Evolutionary conservation across 2,888 invertebrate species (phyloP).

Genomic region (Drosophila borealis): DNA sequence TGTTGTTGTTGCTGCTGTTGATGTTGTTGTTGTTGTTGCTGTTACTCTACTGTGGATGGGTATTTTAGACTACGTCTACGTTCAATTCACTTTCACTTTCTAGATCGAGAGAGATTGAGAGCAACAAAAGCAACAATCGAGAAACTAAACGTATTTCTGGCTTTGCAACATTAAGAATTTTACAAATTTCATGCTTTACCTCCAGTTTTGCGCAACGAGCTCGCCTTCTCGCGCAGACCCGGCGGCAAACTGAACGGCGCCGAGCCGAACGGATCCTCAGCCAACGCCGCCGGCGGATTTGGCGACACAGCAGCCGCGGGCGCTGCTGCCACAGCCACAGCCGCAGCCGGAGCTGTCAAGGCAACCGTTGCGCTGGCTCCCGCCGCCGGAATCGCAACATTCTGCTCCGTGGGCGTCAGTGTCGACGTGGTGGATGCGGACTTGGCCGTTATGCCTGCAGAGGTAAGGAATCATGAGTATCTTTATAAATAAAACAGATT

Average conservation of each 20-base stretch:
- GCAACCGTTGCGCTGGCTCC: slow-evolving; percentile 8
- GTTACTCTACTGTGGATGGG: slow-evolving; percentile 66
- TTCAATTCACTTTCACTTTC: slow-evolving; percentile 75
- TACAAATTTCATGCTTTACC: slow-evolving; percentile 85
- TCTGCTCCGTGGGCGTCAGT: slow-evolving; percentile 83
- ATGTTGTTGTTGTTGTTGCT: slow-evolving; percentile 30
- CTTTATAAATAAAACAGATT: background rate
- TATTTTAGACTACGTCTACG: slow-evolving; percentile 76
- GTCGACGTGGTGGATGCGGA: slow-evolving; percentile 84
- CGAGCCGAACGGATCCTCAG: slow-evolving; percentile 92
- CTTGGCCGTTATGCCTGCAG: slow-evolving; percentile 83
- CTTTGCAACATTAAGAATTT: slow-evolving; percentile 54
- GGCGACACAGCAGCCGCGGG: slow-evolving; percentile 55
- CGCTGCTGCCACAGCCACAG: slow-evolving; percentile 28
- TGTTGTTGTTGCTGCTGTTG: slow-evolving; percentile 6
- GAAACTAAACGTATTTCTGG: slow-evolving; percentile 78
- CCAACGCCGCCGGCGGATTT: slow-evolving; percentile 57
- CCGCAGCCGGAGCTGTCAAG: slow-evolving; percentile 12
- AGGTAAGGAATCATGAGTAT: background rate
- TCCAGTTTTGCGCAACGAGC: slow-evolving; percentile 85
- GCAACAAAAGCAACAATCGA: slow-evolving; percentile 81
- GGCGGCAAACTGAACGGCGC: slow-evolving; percentile 92
- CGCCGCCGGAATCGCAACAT: slow-evolving; percentile 79
- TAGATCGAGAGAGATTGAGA: slow-evolving; percentile 77
- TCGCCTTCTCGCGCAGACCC: slow-evolving; percentile 85